These are phyloP conservation scores for Panagrolaimus sp. DNA, from an alignment of 1,140 invertebrate genomes.

Conservation along the genomic window DNA sequence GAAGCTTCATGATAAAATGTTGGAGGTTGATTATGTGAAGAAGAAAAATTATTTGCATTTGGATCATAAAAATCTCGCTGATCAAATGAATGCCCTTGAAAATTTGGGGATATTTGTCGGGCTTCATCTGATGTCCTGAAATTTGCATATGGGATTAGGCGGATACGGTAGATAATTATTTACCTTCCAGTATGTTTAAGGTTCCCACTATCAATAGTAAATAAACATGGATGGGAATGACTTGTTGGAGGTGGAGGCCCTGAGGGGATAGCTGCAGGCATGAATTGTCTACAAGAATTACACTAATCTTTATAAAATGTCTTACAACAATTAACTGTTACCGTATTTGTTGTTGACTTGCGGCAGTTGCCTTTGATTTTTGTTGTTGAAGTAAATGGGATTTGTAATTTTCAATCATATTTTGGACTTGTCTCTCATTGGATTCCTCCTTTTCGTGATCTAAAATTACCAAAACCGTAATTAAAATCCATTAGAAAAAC, in stretches of 20 bases:
- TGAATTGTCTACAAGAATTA: neutral
- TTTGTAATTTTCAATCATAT: slow-evolving; percentile 41
- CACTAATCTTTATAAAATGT: neutral
- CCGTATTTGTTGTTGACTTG: neutral
- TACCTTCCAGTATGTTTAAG: neutral
- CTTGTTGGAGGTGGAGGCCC: slow-evolving; percentile 18
- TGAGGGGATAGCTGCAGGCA: neutral
- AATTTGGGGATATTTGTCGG: neutral
- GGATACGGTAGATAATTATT: neutral
- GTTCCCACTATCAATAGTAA: slow-evolving; percentile 6
- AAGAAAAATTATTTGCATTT: neutral
- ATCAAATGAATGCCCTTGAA: too few relatives aligned
- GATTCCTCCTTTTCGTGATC: slow-evolving; percentile 13
- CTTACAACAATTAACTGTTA: slow-evolving; percentile 7
- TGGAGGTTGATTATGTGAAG: neutral
- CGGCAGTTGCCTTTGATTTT: neutral
- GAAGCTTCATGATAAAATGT: neutral
- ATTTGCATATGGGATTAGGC: neutral
- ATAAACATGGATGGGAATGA: slow-evolving; percentile 26
- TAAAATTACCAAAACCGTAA: slow-evolving; percentile 19
- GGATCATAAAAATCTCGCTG: too few relatives aligned
- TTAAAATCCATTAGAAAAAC: too few relatives aligned
- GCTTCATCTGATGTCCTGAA: slow-evolving; percentile 6
- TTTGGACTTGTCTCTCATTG: slow-evolving; percentile 27
- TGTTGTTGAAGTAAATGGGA: slow-evolving; percentile 30